A percentile compares a stretch with the other conserved stretches of the same genome.
phyloP scores from a whole-genome alignment of 1,140 invertebrate species.

The Drosophila willistoni region DNA sequence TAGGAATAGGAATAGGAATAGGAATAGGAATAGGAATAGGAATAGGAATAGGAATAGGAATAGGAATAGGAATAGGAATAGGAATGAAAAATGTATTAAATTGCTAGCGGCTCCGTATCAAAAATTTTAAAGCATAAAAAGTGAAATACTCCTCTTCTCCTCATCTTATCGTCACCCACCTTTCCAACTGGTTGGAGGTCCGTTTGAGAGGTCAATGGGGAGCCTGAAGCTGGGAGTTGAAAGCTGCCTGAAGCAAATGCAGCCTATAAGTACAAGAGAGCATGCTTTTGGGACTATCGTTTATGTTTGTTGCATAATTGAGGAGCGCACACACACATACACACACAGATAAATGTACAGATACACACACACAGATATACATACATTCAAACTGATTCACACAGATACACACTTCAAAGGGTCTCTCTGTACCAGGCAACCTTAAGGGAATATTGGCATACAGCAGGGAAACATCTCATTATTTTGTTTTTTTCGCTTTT shows the following conservation, averaged over 20 bases:
- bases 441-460: constrained; percentile 41
- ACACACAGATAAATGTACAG: not conserved
- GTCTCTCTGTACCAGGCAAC: constrained; percentile 14
- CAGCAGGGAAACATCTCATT: constrained; percentile 33
- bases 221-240: constrained; percentile 4
- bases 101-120: too few relatives aligned
- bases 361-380: constrained; percentile 9
- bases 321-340: constrained; percentile 7
- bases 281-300: constrained; percentile 22
- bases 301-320: constrained; percentile 27
- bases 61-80: too few relatives aligned
- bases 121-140: not conserved
- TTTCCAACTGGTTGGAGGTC: not conserved
- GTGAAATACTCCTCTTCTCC: not conserved
- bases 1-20: too few relatives aligned
- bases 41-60: too few relatives aligned
- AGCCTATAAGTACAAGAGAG: constrained; percentile 13
- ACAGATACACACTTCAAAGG: constrained; percentile 24
- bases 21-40: too few relatives aligned
- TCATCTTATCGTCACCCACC: not conserved
- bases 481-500: not conserved
- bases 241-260: constrained; percentile 17
- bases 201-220: constrained; percentile 8
- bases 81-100: too few relatives aligned
- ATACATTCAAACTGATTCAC: constrained; percentile 20